Base-by-base conservation (phyloP, 2,797 vertebrate species). In the Gadopsis marmoratus region DNA sequence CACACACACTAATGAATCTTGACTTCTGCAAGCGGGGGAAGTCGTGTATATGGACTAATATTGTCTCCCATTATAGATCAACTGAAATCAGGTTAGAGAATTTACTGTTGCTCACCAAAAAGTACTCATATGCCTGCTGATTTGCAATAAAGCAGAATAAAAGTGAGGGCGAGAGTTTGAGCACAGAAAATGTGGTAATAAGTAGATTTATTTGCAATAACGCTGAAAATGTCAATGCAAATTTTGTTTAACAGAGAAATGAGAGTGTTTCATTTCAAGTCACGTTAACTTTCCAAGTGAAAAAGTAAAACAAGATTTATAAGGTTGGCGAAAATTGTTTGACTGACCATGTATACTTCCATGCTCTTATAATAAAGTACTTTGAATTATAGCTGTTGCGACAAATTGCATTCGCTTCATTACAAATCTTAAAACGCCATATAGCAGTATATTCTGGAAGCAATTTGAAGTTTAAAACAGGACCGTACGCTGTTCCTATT, bases 201-300 rank as follows among this genome's bases (percentile, higher is more conserved):
- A 81, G 75, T 65, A n/a, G 55, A 81, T 89, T 83, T 79, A 56
- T 66, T 64, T 81, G 50, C 55, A 83, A 59, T 70, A 76, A 84
- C 56, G 48, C 10, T 16, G 58, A 47, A 81, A 82, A 86, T 82
- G 81, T 76, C 63, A 43, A 50, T 73, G 66, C 53, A 81, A 84
- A 82, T 51, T 19, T 56, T 69, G 16, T 86, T 84, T 23, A 33
- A 41, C 58, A 45, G 62, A 64, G 21, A 70, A 56, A 79, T 39
- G 19, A 71, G 21, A 64, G 1, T 60, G 33, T 53, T 76, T 86
- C 3, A 61, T 67, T 65, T 70, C 53, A 78, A 16, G 39, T 64
- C 37, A 47, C 59, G 47, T 64, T 66, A 71, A 76, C 31, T 51
- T 51, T 56, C 26, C 4, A 43, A 43, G 37, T 56, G n/a, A 51